Evolutionary conservation across 2,888 invertebrate genomes (phyloP), one percentile per base, ranked within the genome.

Genomic region (Fragum whitleyi): DNA sequence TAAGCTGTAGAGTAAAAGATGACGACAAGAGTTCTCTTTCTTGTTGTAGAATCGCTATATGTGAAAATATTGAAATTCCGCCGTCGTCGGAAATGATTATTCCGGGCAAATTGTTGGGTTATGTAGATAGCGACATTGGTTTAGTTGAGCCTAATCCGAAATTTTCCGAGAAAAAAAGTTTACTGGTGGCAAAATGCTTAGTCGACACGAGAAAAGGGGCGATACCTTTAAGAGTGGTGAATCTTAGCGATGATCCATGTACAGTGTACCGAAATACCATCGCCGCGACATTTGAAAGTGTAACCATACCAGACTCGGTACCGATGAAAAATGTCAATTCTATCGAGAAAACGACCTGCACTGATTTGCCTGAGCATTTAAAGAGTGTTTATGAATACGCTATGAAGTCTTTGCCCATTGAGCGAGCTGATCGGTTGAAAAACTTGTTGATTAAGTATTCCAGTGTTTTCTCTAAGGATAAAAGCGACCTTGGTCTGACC

Each of bases 401-500:
- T 5, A 3, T 42, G 6, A 19, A 39, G 2, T 21, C 67, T 39
- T 28, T 80, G 16, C 11, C 57, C 5, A 7, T 19, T 1, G 21
- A 51, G 16, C 67, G 79, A 57, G 21, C 29, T 21, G 23, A 67
- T 14, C 14, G 67, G 14, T 0, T 75, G 0, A 69, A 28, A 67
- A n/a, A 74, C n/a, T 28, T 81, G 0, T 23, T 73, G 14, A 39
- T 57, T 6, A 62, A 73, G 14, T 62, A 74, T 65, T 47, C 68
- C 32, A n/a, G 71, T 47, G 32, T 72, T 5, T 85, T 85, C 67
- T 62, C 79, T 14, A 72, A 55, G 36, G 23, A 28, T 16, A 14
- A 39, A 1, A 51, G 28, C 65, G 85, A 85, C 23, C n/a, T 77
- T 2, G 81, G 79, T 0, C 21, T 29, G 9, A 79, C 79, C 32